A percentile compares a stretch with the other conserved stretches of the same genome.
Evolutionary conservation across 2,888 invertebrate species (phyloP).

Genomic region (Furcula furcula): DNA sequence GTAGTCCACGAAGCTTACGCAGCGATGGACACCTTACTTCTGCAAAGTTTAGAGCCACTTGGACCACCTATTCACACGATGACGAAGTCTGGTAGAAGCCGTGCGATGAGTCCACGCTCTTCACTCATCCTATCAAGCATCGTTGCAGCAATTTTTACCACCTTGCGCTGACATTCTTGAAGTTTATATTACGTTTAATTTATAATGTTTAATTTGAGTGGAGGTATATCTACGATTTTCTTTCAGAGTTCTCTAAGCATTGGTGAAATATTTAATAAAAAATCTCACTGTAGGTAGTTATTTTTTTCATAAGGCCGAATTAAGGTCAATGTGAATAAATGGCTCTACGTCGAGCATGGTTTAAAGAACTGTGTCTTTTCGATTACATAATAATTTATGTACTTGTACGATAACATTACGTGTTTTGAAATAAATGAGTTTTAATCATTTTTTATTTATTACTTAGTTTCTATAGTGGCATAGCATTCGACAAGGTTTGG

Average conservation of each 20-base stretch:
- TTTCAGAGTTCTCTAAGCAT: too few species aligned
- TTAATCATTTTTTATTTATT: too few species aligned
- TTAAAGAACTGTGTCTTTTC: constrained; percentile 17
- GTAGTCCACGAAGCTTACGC: constrained; percentile 70
- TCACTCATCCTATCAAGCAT: neutral
- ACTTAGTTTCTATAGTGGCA: too few species aligned
- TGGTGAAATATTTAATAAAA: too few species aligned
- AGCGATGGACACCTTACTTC: constrained; percentile 63
- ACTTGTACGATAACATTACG: constrained; percentile 3
- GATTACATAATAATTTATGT: constrained; percentile 10
- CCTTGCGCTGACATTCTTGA: neutral
- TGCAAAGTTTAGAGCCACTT: constrained; percentile 43
- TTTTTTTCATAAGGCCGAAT: too few species aligned
- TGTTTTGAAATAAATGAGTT: constrained; percentile 23
- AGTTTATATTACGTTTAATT: neutral
- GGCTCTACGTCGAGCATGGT: too few species aligned
- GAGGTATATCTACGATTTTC: too few species aligned
- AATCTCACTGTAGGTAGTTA: too few species aligned
- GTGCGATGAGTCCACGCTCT: neutral
- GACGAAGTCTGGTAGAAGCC: constrained; percentile 9
- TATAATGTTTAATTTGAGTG: neutral
- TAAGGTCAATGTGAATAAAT: too few species aligned
- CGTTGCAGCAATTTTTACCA: neutral
- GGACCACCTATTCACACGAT: constrained; percentile 24
- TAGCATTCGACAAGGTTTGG: too few species aligned